These are phyloP conservation scores for Bombylius major DNA, from an alignment of 2,888 invertebrate species.

Conservation along the genomic window DNA sequence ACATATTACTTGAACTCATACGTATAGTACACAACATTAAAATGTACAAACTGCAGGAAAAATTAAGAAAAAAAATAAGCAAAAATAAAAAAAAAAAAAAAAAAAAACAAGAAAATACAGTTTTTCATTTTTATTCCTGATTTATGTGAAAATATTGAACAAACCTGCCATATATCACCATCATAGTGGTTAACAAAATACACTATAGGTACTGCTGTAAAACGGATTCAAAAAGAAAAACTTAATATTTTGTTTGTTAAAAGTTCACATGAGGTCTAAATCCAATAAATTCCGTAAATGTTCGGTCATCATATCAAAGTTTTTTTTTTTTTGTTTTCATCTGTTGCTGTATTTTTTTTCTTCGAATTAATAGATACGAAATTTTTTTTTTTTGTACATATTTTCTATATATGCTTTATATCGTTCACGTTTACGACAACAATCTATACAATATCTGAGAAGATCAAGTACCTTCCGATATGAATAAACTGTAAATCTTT, in stretches of 20 bases:
- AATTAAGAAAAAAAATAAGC: neutral
- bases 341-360: neutral
- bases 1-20: too few relatives aligned
- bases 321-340: conserved; percentile 5
- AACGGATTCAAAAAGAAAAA: too few relatives aligned
- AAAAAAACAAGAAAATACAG: too few relatives aligned
- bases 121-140: neutral
- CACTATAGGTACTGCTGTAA: too few relatives aligned
- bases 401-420: neutral
- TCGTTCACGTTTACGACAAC: conserved; percentile 7
- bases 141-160: conserved; percentile 1
- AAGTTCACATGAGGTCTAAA: conserved; percentile 5
- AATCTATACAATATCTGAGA: conserved; percentile 1
- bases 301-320: conserved; percentile 3
- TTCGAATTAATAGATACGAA: too few relatives aligned
- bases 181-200: too few relatives aligned
- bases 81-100: neutral
- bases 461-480: conserved; percentile 7
- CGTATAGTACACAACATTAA: too few relatives aligned
- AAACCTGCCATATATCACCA: conserved; percentile 7
- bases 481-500: conserved; percentile 9
- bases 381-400: neutral
- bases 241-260: neutral
- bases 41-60: too few relatives aligned
- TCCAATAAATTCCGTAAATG: conserved; percentile 7